These are phyloP conservation scores for Scyliorhinus canicula DNA, from an alignment of 2,797 vertebrate species.

Conservation along the genomic window DNA sequence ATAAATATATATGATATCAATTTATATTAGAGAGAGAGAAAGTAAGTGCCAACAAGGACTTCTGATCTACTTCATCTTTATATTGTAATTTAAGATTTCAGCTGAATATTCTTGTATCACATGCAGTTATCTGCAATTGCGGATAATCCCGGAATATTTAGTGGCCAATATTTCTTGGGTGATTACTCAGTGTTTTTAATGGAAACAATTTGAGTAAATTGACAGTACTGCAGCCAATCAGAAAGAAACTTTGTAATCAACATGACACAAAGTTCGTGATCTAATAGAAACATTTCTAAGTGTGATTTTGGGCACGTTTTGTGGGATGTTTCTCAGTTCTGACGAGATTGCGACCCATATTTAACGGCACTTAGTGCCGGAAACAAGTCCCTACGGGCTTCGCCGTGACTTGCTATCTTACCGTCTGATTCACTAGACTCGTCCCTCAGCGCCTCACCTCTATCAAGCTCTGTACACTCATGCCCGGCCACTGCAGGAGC, in stretches of 20 bases:
- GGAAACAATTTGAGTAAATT: neutral
- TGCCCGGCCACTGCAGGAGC: too few species aligned
- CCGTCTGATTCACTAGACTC: too few species aligned
- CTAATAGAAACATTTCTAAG: too few species aligned
- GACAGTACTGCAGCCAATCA: neutral
- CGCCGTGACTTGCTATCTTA: too few species aligned
- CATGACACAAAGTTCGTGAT: neutral
- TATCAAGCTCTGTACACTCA: too few species aligned
- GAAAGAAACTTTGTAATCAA: neutral
- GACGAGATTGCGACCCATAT: too few species aligned
- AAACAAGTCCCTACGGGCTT: too few species aligned
- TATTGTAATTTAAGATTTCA: neutral
- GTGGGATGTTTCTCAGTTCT: too few species aligned
- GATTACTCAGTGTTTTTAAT: neutral
- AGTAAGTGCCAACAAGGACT: neutral
- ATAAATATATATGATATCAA: neutral
- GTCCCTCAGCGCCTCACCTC: too few species aligned
- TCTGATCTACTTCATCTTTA: neutral
- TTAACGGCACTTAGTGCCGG: too few species aligned
- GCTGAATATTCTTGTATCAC: neutral
- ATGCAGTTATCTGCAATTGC: neutral
- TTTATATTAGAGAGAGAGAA: neutral
- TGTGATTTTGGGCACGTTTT: too few species aligned
- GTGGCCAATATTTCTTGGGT: neutral
- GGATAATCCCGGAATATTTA: neutral